Conservation (phyloP, 2,888 invertebrate species). For the Ischnus inquisitorius region DNA sequence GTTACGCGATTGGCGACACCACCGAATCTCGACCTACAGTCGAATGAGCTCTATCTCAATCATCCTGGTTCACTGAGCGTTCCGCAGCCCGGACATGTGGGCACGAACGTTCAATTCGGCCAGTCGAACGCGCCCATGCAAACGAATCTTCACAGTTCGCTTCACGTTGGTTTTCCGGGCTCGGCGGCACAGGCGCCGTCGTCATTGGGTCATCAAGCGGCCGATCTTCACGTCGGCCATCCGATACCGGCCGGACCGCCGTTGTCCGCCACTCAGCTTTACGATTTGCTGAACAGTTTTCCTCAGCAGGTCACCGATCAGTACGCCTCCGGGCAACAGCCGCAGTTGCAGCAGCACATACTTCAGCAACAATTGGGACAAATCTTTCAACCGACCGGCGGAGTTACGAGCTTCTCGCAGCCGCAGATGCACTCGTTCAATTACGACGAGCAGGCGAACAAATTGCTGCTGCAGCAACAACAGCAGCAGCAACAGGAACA, state of each 20-base stretch:
- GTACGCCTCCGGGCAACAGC: slow-evolving; percentile 78
- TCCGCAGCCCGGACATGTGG: slow-evolving; percentile 64
- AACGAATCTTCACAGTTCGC: slow-evolving; percentile 81
- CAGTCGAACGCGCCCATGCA: slow-evolving; percentile 78
- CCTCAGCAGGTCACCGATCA: slow-evolving; percentile 79
- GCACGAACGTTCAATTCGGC: slow-evolving; percentile 74
- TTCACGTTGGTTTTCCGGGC: slow-evolving; percentile 80
- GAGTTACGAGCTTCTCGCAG: slow-evolving; percentile 78
- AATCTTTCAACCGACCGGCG: slow-evolving; percentile 75
- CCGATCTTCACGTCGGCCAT: slow-evolving; percentile 81
- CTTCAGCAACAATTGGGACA: slow-evolving; percentile 82
- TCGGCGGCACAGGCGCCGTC: slow-evolving; percentile 73
- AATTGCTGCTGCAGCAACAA: slow-evolving; percentile 77
- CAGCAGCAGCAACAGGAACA: slow-evolving; percentile 63
- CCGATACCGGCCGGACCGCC: slow-evolving; percentile 78
- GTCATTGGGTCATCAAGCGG: slow-evolving; percentile 73
- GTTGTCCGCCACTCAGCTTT: slow-evolving; percentile 79
- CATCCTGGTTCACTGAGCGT: slow-evolving; percentile 69
- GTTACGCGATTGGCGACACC: slow-evolving; percentile 73
- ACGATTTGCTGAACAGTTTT: slow-evolving; percentile 80
- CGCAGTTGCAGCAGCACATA: slow-evolving; percentile 80
- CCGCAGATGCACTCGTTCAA: slow-evolving; percentile 83
- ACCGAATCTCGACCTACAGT: slow-evolving; percentile 75
- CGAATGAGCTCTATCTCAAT: slow-evolving; percentile 78
- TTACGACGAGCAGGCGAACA: slow-evolving; percentile 82